phyloP scores from a whole-genome alignment of 2,888 invertebrate genomes.

The Limenitis camilla region DNA sequence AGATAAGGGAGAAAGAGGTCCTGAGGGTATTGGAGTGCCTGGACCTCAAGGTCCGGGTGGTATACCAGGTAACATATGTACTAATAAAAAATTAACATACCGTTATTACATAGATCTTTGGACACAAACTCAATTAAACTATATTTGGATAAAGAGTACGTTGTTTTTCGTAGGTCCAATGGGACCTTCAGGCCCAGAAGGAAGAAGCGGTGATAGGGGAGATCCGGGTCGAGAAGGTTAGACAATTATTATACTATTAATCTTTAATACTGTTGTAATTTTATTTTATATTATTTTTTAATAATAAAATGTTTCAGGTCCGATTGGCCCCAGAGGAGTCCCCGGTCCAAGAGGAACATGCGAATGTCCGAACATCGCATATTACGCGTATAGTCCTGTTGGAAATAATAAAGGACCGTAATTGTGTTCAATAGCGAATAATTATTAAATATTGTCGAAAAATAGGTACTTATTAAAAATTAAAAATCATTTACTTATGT shows the following conservation, averaged over 20 bases:
- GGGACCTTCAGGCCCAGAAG: slow-evolving; percentile 82
- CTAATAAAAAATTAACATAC: background rate
- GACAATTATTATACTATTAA: background rate
- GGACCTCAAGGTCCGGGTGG: slow-evolving; percentile 84
- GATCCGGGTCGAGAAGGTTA: slow-evolving; percentile 82
- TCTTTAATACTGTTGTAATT: background rate
- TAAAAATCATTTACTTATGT: too few relatives aligned
- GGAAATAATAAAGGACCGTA: slow-evolving; percentile 76
- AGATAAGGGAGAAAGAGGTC: slow-evolving; percentile 82
- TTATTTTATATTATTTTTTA: slow-evolving; percentile 8
- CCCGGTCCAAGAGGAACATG: slow-evolving; percentile 78
- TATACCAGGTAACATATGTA: slow-evolving; percentile 65
- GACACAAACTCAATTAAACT: background rate
- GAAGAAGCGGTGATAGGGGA: slow-evolving; percentile 85
- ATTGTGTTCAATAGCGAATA: slow-evolving; percentile 25
- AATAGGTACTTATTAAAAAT: background rate
- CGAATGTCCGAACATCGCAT: slow-evolving; percentile 70
- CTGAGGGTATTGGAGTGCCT: slow-evolving; percentile 82
- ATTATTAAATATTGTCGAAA: background rate
- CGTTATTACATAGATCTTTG: background rate
- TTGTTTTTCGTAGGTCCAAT: slow-evolving; percentile 38
- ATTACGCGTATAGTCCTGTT: slow-evolving; percentile 65
- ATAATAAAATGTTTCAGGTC: slow-evolving; percentile 35
- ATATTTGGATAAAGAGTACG: background rate
- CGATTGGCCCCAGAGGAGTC: slow-evolving; percentile 68